Evolutionary conservation across 2,888 invertebrate species (phyloP).

Genomic region (Nomada fucata): DNA sequence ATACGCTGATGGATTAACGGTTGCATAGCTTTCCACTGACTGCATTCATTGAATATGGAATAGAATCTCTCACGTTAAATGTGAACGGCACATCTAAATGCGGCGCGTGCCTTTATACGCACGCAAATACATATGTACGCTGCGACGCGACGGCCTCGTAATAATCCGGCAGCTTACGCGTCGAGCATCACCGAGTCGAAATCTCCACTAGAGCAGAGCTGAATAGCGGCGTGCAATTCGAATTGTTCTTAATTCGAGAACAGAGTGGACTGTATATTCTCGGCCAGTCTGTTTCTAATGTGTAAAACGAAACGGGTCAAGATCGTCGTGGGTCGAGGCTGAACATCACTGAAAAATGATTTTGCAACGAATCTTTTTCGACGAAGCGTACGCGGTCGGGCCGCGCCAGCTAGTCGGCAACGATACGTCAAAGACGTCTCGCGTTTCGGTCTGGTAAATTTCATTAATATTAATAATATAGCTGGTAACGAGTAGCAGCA

Average conservation of each 20-base stretch:
- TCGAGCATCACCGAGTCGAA: neutral
- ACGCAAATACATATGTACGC: too few relatives aligned
- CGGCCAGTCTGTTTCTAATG: constrained; percentile 66
- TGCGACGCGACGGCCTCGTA: neutral
- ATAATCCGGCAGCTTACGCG: neutral
- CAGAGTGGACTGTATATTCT: neutral
- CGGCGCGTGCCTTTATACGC: neutral
- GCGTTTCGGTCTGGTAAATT: constrained; percentile 72
- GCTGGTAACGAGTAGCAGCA: neutral
- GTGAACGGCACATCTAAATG: neutral
- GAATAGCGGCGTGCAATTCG: too few relatives aligned
- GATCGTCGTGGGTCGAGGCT: constrained; percentile 62
- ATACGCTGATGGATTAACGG: constrained; percentile 41
- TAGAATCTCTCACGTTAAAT: constrained; percentile 44
- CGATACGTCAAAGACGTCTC: constrained; percentile 31
- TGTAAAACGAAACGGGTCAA: constrained; percentile 77
- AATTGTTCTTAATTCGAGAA: constrained; percentile 3
- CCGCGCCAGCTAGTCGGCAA: constrained; percentile 2
- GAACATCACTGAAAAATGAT: too few relatives aligned
- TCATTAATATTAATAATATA: constrained; percentile 67
- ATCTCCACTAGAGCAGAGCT: neutral
- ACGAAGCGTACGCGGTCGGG: too few relatives aligned
- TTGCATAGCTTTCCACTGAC: constrained; percentile 66
- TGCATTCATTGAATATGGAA: constrained; percentile 49
- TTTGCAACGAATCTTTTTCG: too few relatives aligned